A percentile compares a stretch with the other conserved stretches of the same genome.
Evolutionary conservation across 1,140 invertebrate species (phyloP).

Genomic region (Tenebrio molitor): DNA sequence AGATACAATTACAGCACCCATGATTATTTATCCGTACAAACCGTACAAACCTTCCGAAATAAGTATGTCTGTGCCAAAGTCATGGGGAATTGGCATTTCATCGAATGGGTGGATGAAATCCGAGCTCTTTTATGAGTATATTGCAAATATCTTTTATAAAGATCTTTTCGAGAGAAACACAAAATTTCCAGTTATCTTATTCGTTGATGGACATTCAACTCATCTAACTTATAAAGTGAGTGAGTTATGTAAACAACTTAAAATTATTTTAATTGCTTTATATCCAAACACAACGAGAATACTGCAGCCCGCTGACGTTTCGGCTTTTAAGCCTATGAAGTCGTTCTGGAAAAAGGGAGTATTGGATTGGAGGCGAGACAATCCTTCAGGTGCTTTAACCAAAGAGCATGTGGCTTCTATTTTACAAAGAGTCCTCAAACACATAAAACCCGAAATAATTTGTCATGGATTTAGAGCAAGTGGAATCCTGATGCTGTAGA

Average conservation of each 20-base stretch:
- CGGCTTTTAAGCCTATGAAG: conserved; percentile 48
- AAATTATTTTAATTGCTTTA: conserved; percentile 56
- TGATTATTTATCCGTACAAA: conserved; percentile 57
- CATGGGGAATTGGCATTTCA: conserved; percentile 63
- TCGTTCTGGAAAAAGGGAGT: conserved; percentile 49
- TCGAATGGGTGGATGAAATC: conserved; percentile 66
- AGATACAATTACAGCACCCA: conserved; percentile 61
- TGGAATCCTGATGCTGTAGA: neutral
- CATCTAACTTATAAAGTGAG: conserved; percentile 55
- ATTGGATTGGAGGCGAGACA: conserved; percentile 54
- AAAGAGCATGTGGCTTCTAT: neutral
- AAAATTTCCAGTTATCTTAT: conserved; percentile 61
- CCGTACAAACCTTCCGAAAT: conserved; percentile 55
- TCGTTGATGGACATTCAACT: conserved; percentile 63
- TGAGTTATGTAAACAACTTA: conserved; percentile 57
- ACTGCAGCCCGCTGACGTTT: conserved; percentile 59
- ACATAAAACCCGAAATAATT: neutral
- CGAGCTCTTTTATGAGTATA: conserved; percentile 65
- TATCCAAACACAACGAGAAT: conserved; percentile 59
- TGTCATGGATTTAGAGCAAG: neutral
- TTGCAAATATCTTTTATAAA: conserved; percentile 62
- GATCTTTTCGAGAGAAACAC: conserved; percentile 58
- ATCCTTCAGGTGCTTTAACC: neutral
- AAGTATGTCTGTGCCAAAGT: conserved; percentile 56
- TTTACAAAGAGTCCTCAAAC: neutral